Evolutionary conservation across 2,113 vertebrate genomes (phyloP).

Genomic region (Amphiprion percula): DNA sequence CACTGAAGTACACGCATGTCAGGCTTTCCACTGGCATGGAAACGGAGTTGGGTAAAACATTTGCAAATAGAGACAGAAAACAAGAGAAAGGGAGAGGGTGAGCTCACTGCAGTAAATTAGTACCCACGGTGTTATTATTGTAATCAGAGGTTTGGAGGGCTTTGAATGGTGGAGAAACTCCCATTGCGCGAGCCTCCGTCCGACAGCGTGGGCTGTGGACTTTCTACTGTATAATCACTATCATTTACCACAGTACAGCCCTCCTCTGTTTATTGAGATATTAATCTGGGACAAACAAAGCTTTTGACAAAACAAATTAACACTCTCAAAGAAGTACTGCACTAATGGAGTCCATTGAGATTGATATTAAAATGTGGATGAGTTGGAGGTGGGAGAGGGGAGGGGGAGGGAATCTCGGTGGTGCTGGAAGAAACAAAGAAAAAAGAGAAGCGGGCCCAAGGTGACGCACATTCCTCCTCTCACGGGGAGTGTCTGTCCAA

Average conservation of each 20-base stretch:
- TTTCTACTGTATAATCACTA: conserved; percentile 83
- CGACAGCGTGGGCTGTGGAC: conserved; percentile 66
- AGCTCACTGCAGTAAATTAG: conserved; percentile 76
- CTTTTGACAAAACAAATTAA: conserved; percentile 86
- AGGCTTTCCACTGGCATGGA: conserved; percentile 1
- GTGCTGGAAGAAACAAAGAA: conserved; percentile 24
- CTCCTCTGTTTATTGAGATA: conserved; percentile 83
- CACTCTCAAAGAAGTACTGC: conserved; percentile 72
- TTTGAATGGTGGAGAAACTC: conserved; percentile 74
- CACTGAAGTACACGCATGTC: conserved; percentile 13
- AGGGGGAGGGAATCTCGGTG: conserved; percentile 29
- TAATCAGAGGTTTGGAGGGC: conserved; percentile 83
- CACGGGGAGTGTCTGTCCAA: conserved; percentile 65
- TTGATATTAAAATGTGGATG: conserved; percentile 80
- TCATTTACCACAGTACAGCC: conserved; percentile 80
- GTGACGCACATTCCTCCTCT: conserved; percentile 75
- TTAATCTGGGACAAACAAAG: conserved; percentile 86
- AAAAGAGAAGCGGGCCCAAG: conserved; percentile 58
- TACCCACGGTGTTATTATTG: conserved; percentile 80
- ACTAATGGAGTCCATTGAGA: conserved; percentile 80
- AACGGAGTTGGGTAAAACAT: conserved; percentile 24
- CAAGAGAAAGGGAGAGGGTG: conserved; percentile 30
- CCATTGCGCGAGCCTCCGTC: conserved; percentile 68
- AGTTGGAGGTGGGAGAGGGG: conserved; percentile 33
- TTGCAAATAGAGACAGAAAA: conserved; percentile 37